Base-by-base conservation (phyloP, 2,113 vertebrate genomes). In the Percopsis transmontana region DNA sequence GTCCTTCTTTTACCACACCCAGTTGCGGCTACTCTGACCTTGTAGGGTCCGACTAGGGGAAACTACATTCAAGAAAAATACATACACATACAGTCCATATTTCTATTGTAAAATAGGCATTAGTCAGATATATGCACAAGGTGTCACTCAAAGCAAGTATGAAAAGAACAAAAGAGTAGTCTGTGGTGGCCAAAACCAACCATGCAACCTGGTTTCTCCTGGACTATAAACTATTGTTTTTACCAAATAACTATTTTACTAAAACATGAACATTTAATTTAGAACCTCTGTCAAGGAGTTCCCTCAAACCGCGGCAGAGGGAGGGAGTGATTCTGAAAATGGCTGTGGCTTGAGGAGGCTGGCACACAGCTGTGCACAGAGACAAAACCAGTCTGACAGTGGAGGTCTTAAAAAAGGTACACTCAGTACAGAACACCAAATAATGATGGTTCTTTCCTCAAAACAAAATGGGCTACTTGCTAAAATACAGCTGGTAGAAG, bases 331-430 rank as follows among this genome's bases (percentile, higher is more conserved):
- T 64, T 70, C 74, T 85, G 33, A 83, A 90, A 85, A 84, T 76
- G 74, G 78, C 79, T 87, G 80, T 13, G 81, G 84, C 64, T 70
- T 68, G 83, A 68, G 72, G 73, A 85, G 59, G 67, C 74, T 74
- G 81, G 79, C 70, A 85, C 72, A 78, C 83, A 87, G 76, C 73
- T 76, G 81, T 55, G 76, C 63, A 50, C 5, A 16, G 45, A 71
- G 58, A 58, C 66, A 60, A 12, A 68, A 48, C 53, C 44, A 55
- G 73, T 45, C 66, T 10, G 62, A 55, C 38, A 38, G 9, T 16
- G 42, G 58, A 39, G 50, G 57, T 20, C 58, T 60, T 7, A 33
- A 33, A 33, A 33, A 33, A 33, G 27, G 27, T 7, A 33, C 27
- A 33, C 27, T 33, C 27, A 33, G 27, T 33, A 4, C 27, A 33